Evolutionary conservation across 2,113 vertebrate genomes (phyloP), one percentile per base, ranked within the genome.

Genomic region (Typhlomys cinereus): DNA sequence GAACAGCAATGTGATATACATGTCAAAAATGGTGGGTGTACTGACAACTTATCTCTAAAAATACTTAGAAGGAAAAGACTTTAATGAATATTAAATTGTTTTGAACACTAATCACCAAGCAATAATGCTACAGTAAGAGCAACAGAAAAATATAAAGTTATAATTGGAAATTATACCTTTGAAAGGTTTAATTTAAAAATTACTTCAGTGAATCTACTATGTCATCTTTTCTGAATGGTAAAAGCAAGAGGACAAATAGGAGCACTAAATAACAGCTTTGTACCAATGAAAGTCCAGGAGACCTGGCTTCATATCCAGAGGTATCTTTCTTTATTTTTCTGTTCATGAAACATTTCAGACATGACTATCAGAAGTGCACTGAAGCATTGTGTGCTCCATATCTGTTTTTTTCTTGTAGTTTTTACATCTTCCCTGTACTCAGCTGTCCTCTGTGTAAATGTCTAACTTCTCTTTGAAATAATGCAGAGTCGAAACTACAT

Each of bases 81-180:
- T 50, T 4, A 61, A 61, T 23, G 15, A 61, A 61, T 61, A 23
- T 61, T 61, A 27, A 61, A 27, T 23, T 7, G 54, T 93, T 96
- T 87, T 78, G 94, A 95, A 78, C 70, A 61, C 89, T 87, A 94
- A 96, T 92, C 34, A 95, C 92, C 31, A 95, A 74, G 89, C 29
- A 88, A 94, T 94, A 21, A 92, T 93, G 34, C 5, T 27, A 13
- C 70, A 25, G 64, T 66, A 27, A 84, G 85, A 74, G 62, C 21
- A 89, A 64, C 61, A 1, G 23, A 41, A 71, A 52, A 93, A 70
- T 57, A 6, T 64, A 11, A 80, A 61, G 25, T 59, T 54, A 76
- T 80, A 95, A n/a, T n/a, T n/a, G n/a, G 59, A 88, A 70, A 86
- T 84, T 34, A 50, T 80, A 41, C 12, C 54, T 76, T 84, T 46